Evolutionary conservation across 1,140 invertebrate genomes (phyloP), one percentile per base, ranked within the genome.

Genomic region (Brachionus sp.): DNA sequence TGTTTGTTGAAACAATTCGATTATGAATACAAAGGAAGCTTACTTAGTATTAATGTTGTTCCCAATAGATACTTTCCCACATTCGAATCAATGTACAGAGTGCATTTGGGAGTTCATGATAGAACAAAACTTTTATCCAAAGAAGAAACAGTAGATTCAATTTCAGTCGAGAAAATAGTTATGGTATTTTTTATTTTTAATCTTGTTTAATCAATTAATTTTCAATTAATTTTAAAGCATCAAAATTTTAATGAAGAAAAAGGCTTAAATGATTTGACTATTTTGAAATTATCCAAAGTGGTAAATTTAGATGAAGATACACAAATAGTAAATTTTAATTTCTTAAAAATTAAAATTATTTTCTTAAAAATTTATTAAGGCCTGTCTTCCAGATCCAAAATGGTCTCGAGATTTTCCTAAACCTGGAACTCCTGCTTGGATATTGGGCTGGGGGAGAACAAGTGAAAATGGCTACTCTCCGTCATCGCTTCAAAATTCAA

Each of bases 1-100:
- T 80, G 77, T 80, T 42, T 80, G 1, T 23, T 80, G 13, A 57
- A 80, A 33, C 46, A 80, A 42, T 80, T 80, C n/a, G 46, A 80
- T 42, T 80, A 80, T 62, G 35, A 66, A 13, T 25, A 62, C 23
- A 39, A 57, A 25, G 77, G 33, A 19, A 53, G 42, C 16, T 29
- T 29, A 46, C 39, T 46, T 12, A 37, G 19, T n/a, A 44, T 80
- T 3, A 62, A 39, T 37, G 29, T 80, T 42, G 39, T 62, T 19
- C 77, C 77, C 2, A 80, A 80, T 44, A 44, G 35, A 35, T 80
- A 80, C 57, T 66, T 62, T 42, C 77, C 77, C 16, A 42, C 50
- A 1, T 1, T 35, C 2, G 77, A 80, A 33, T 80, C 77, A 37
- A 66, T 66, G 33, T 62, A 62, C 37, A 37, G 25, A 62, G 50